A percentile compares a stretch with the other conserved stretches of the same genome.
Conservation (phyloP, 1,140 invertebrate genomes). For the Drosophila bipectinata region DNA sequence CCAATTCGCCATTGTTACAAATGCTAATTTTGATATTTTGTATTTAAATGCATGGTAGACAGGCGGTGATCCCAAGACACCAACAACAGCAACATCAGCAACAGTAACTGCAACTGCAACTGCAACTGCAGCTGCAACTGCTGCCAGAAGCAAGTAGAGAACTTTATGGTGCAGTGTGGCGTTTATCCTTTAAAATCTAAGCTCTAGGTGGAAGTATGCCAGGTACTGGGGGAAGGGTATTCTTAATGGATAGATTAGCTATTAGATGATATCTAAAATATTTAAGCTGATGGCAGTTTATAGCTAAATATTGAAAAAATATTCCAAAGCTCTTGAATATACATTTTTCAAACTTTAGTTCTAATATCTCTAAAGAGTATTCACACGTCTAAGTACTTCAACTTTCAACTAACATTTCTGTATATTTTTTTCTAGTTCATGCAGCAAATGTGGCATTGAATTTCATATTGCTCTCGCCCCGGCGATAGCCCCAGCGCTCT, state of each 20-base stretch:
- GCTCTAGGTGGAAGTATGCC: conserved; percentile 16
- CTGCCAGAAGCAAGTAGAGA: conserved; percentile 45
- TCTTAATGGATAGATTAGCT: no score
- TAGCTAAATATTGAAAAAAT: no score
- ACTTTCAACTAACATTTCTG: conserved; percentile 13
- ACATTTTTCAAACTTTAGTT: no score
- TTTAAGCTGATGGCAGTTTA: no score
- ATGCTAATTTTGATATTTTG: conserved; percentile 82
- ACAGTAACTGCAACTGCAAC: conserved; percentile 23
- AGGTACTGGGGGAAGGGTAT: not conserved
- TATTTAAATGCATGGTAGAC: conserved; percentile 72
- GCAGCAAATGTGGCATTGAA: conserved; percentile 80
- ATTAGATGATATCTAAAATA: not conserved
- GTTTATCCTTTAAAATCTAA: conserved; percentile 46
- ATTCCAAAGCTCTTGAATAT: no score
- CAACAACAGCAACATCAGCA: conserved; percentile 26
- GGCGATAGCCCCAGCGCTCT: conserved; percentile 24
- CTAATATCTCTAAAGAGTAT: not conserved
- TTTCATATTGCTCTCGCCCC: conserved; percentile 73
- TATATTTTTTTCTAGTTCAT: conserved; percentile 67
- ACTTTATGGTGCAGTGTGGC: conserved; percentile 44
- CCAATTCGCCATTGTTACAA: conserved; percentile 83
- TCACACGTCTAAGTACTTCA: not conserved
- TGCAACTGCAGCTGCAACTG: conserved; percentile 21
- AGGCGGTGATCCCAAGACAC: conserved; percentile 32